Conservation (phyloP, 2,888 invertebrate species). For the Aphidoletes aphidimyza region DNA sequence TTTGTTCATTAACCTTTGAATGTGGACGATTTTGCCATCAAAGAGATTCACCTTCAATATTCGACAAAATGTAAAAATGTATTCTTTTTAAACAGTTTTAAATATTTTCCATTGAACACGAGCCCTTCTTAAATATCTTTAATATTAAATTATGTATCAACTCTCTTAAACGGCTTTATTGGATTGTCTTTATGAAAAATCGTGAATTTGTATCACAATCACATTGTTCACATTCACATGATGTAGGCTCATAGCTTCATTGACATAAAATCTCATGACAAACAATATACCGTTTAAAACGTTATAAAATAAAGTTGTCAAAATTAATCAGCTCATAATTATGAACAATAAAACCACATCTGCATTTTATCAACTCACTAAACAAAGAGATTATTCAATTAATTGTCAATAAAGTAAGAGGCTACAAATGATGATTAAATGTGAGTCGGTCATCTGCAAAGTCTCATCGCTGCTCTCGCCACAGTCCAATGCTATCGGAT, state of each 20-base stretch:
- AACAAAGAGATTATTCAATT: conserved; percentile 11
- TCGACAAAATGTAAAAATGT: not conserved
- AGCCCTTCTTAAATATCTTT: too few relatives aligned
- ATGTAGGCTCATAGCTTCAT: too few relatives aligned
- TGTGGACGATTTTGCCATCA: not conserved
- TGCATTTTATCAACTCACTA: not conserved
- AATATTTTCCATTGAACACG: not conserved
- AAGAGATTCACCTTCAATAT: not conserved
- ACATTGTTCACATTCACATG: too few relatives aligned
- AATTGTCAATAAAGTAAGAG: not conserved
- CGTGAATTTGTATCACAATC: too few relatives aligned
- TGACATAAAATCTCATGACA: too few relatives aligned
- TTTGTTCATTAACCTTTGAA: conserved; percentile 20
- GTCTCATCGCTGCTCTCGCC: not conserved
- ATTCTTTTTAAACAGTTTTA: not conserved
- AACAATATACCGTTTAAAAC: too few relatives aligned
- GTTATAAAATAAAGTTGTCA: too few relatives aligned
- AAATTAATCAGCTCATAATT: not conserved
- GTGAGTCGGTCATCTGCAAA: not conserved
- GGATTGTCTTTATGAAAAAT: too few relatives aligned
- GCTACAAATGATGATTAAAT: conserved; percentile 16
- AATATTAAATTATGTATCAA: too few relatives aligned
- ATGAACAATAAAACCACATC: conserved; percentile 11
- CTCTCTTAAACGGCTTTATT: too few relatives aligned
- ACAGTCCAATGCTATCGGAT: not conserved